Base-by-base conservation (phyloP, 2,888 invertebrate genomes). In the Orthosia gracilis region DNA sequence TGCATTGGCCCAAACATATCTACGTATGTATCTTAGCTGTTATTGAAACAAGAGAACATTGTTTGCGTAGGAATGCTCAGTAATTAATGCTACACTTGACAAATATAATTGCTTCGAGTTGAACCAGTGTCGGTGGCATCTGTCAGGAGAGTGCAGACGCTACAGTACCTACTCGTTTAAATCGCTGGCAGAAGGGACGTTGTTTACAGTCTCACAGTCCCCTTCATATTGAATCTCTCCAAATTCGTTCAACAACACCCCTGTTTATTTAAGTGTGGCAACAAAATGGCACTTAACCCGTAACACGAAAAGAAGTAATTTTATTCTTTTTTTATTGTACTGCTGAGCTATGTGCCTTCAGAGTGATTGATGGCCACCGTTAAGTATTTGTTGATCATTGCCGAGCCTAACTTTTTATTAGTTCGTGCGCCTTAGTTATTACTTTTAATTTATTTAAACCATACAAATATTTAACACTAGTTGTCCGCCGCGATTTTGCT, bases 291-390 rank as follows among this genome's bases (percentile, higher is more conserved):
- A 67, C 45, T 54, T 71, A 67, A 59, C 58, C 49, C 31, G 65
- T 69, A 67, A 83, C 76, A 74, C 64, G 72, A 70, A 83, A 74
- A 73, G 18, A 71, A 73, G 75, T 76, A 61, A 73, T 86, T 82
- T 82, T 78, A 75, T 73, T 81, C 40, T 79, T 69, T 66, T 79
- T 80, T 69, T 69, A 75, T 76, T 79, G 82, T 82, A 69, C 54
- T 47, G 59, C 54, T 74, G 78, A 84, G 74, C 73, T 82, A 80
- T 84, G 57, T 76, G 74, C 67, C 78, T 80, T 61, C 40, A 54
- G 59, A 66, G 71, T 87, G 87, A 86, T 87, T 76, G 85, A 87
- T 87, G 73, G 62, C 47, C 21, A 49, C 65, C 50, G 71, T 78
- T 71, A 73, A 62, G 71, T 78, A 78, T 77, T 78, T 72, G 75